phyloP scores from a whole-genome alignment of 2,888 invertebrate species.

The Ommatoiulus sabulosus region DNA sequence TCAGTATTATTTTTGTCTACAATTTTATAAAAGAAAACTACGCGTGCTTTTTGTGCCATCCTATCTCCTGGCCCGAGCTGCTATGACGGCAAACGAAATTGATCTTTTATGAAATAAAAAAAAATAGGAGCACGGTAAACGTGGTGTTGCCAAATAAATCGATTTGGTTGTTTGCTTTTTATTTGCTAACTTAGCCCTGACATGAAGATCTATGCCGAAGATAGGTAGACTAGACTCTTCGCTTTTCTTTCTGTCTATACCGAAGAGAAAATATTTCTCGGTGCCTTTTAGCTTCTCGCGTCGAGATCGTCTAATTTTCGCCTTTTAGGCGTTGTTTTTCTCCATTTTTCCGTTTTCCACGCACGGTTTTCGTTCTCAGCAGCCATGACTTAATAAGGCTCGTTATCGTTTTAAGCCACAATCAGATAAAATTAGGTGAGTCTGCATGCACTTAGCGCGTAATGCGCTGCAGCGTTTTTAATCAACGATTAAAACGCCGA shows the following conservation, averaged over 20 bases:
- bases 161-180: conserved; percentile 44
- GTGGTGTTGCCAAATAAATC: conserved; percentile 45
- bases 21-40: neutral
- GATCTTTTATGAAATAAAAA: neutral
- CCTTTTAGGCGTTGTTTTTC: neutral
- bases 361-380: neutral
- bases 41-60: neutral
- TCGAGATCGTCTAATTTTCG: neutral
- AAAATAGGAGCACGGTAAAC: conserved; percentile 9
- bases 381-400: neutral
- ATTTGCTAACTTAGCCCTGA: conserved; percentile 39
- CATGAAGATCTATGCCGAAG: conserved; percentile 38
- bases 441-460: neutral
- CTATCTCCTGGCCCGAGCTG: neutral
- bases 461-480: neutral
- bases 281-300: neutral
- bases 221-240: conserved; percentile 19
- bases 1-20: neutral
- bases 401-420: neutral
- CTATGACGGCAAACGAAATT: neutral
- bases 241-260: neutral
- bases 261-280: neutral
- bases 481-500: neutral
- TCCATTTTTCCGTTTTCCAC: neutral
- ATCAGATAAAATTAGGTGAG: neutral